A percentile compares a stretch with the other conserved stretches of the same genome.
Conservation (phyloP, 2,113 vertebrate genomes). For the Indri indri region DNA sequence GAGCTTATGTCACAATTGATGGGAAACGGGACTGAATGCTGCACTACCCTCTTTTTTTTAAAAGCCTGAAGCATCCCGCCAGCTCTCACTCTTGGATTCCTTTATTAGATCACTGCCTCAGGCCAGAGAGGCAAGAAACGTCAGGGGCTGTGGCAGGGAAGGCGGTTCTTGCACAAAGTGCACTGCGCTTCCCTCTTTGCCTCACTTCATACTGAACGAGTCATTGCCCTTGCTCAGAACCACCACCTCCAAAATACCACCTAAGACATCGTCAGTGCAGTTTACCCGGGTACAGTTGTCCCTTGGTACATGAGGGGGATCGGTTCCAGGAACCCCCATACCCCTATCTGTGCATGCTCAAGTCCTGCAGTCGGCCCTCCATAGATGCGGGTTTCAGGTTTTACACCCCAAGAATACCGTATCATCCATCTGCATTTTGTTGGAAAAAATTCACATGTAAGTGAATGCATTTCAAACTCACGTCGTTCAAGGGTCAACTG, state of each 20-base stretch:
- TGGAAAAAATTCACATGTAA: not conserved
- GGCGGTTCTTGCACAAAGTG: not conserved
- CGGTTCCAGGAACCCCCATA: not conserved
- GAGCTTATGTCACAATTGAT: not conserved
- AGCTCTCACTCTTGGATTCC: not conserved
- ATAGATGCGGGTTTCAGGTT: not conserved
- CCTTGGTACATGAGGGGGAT: not conserved
- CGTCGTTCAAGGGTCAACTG: not conserved
- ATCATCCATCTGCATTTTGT: not conserved
- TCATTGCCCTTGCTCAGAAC: conserved; percentile 8
- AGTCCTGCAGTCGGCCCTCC: not conserved
- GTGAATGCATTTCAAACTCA: not conserved
- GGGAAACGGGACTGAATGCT: not conserved
- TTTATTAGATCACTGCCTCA: not conserved
- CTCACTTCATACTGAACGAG: not conserved
- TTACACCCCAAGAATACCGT: not conserved
- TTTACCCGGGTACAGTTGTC: not conserved
- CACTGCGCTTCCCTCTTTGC: not conserved
- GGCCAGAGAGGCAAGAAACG: not conserved
- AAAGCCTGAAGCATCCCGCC: not conserved
- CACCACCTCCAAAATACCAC: not conserved
- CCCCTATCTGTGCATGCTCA: not conserved
- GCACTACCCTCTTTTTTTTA: not conserved
- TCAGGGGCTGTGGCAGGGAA: not conserved
- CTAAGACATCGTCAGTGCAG: not conserved